A percentile compares a stretch with the other conserved stretches of the same genome.
Evolutionary conservation across 2,888 invertebrate species (phyloP).

Genomic region (Zonitis immaculata): DNA sequence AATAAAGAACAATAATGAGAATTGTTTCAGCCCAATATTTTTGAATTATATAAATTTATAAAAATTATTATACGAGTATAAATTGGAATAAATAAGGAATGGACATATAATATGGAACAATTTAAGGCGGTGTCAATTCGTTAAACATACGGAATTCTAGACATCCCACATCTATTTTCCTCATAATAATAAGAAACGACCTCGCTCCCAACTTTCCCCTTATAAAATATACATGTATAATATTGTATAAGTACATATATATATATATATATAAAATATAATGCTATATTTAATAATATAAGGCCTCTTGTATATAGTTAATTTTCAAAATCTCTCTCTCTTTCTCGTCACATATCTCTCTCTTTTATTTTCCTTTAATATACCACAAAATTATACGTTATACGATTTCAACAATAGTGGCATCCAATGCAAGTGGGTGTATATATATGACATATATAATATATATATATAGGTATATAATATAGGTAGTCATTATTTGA

Average conservation of each 20-base stretch:
- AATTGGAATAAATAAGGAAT: no score
- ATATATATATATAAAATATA: no score
- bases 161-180: not conserved
- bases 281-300: no score
- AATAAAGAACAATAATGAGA: no score
- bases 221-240: no score
- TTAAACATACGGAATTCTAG: not conserved
- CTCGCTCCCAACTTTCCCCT: not conserved
- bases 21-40: no score
- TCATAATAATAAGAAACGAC: not conserved
- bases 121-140: not conserved
- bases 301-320: no score
- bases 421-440: slow-evolving; percentile 19
- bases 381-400: slow-evolving; percentile 19
- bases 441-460: slow-evolving; percentile 11
- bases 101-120: not conserved
- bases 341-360: not conserved
- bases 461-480: no score
- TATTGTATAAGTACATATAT: no score
- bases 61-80: no score
- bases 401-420: slow-evolving; percentile 14
- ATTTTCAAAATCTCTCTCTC: not conserved
- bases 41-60: no score
- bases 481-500: slow-evolving; percentile 9
- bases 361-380: no score